Evolutionary conservation across 2,888 invertebrate species (phyloP).

Genomic region (Lagria hirta): DNA sequence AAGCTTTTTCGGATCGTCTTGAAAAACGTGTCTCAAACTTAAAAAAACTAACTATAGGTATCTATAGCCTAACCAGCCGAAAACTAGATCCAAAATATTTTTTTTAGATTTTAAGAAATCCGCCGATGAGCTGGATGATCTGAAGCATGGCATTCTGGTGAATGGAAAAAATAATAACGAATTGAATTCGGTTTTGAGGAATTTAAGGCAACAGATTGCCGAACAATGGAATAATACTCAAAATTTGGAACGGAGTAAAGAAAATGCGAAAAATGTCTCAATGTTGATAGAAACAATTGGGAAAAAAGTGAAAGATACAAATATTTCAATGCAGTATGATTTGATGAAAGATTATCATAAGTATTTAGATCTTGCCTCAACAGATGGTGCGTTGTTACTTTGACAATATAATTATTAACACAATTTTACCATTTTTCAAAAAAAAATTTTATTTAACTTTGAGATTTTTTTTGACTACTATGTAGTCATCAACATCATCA

Average conservation of each 20-base stretch:
- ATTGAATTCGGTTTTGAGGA: slow-evolving; percentile 35
- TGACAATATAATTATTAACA: not conserved
- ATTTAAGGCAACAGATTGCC: slow-evolving; percentile 34
- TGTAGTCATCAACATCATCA: too few relatives aligned
- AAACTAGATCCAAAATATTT: slow-evolving; percentile 9
- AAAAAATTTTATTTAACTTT: too few relatives aligned
- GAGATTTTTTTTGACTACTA: too few relatives aligned
- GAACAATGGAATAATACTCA: slow-evolving; percentile 24
- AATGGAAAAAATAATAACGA: slow-evolving; percentile 43
- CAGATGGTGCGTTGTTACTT: slow-evolving; percentile 37
- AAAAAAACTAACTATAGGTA: slow-evolving; percentile 37
- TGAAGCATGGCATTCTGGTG: slow-evolving; percentile 56
- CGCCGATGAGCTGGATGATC: slow-evolving; percentile 52
- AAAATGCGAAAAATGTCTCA: slow-evolving; percentile 39
- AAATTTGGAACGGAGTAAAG: slow-evolving; percentile 27
- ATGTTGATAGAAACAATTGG: slow-evolving; percentile 45
- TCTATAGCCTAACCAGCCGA: too few relatives aligned
- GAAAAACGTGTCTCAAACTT: slow-evolving; percentile 53
- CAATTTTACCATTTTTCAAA: too few relatives aligned
- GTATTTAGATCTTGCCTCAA: slow-evolving; percentile 42
- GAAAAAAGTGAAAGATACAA: slow-evolving; percentile 44
- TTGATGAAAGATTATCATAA: slow-evolving; percentile 44
- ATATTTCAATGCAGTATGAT: slow-evolving; percentile 44
- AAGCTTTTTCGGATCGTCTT: slow-evolving; percentile 59
- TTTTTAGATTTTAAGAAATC: slow-evolving; percentile 38